Evolutionary conservation across 2,797 vertebrate genomes (phyloP).

Genomic region (Carduelis carduelis): DNA sequence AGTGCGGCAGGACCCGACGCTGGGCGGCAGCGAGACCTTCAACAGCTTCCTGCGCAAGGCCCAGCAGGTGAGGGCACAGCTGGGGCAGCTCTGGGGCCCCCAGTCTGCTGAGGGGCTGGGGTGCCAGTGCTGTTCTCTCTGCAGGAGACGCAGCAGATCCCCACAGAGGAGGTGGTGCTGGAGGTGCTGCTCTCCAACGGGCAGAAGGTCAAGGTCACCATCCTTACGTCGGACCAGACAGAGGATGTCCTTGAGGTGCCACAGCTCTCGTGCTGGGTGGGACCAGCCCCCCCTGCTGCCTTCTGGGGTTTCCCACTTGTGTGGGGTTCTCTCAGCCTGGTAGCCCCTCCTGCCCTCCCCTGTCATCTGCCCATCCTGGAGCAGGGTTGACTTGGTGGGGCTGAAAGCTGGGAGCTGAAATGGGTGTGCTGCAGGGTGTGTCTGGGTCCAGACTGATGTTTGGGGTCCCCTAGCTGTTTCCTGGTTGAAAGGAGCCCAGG

Average conservation of each 20-base stretch:
- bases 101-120: fast-evolving
- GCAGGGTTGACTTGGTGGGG: neutral
- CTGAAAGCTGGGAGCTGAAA: neutral
- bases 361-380: fast-evolving
- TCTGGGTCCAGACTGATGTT: neutral
- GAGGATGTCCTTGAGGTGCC: conserved; percentile 94
- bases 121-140: neutral
- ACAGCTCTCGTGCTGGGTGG: neutral
- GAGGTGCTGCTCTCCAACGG: conserved; percentile 93
- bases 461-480: neutral
- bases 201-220: conserved; percentile 90
- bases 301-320: neutral
- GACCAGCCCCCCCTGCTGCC: neutral
- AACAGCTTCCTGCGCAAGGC: conserved; percentile 97
- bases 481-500: neutral
- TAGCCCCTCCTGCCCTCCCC: neutral
- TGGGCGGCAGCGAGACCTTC: conserved; percentile 93
- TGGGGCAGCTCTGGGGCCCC: fast-evolving
- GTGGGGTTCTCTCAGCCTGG: neutral
- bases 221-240: conserved; percentile 94
- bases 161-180: conserved; percentile 92
- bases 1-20: conserved; percentile 93
- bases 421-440: neutral
- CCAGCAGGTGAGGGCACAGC: conserved; percentile 85
- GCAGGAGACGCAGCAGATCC: conserved; percentile 97